These are phyloP conservation scores for Anguilla marmorata DNA, from an alignment of 2,797 vertebrate genomes.

Conservation along the genomic window DNA sequence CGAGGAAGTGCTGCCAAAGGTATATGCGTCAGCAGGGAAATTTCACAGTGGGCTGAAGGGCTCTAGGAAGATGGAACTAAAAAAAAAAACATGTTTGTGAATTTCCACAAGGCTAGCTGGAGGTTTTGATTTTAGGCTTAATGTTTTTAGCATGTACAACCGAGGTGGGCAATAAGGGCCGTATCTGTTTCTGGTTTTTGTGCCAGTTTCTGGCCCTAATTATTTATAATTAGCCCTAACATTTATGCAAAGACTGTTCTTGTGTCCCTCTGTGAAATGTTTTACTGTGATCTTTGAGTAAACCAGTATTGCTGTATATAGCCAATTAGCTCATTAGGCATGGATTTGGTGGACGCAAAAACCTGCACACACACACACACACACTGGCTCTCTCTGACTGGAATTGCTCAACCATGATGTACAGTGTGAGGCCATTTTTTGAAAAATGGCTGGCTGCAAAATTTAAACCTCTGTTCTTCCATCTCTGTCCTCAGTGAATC, in stretches of 20 bases:
- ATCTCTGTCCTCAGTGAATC: background rate
- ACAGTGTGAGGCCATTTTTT: background rate
- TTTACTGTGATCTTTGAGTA: no score
- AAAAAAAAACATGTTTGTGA: background rate
- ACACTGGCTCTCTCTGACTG: background rate
- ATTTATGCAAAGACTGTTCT: no score
- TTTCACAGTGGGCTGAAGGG: background rate
- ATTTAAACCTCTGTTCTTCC: background rate
- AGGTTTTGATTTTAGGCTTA: background rate
- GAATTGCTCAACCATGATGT: background rate
- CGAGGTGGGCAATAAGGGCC: no score
- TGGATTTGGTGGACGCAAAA: no score
- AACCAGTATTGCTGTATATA: no score
- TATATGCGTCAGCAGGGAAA: background rate
- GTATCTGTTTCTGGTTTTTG: no score
- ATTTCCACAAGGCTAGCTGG: background rate
- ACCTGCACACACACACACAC: no score
- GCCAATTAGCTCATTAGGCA: no score
- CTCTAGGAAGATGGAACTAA: background rate
- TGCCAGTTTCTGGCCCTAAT: no score
- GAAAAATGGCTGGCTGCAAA: background rate
- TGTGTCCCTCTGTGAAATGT: no score
- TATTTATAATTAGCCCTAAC: no score
- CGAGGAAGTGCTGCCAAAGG: background rate
- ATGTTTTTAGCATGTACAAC: background rate